Conservation (phyloP, 2,797 vertebrate species). For the Fratercula arctica region DNA sequence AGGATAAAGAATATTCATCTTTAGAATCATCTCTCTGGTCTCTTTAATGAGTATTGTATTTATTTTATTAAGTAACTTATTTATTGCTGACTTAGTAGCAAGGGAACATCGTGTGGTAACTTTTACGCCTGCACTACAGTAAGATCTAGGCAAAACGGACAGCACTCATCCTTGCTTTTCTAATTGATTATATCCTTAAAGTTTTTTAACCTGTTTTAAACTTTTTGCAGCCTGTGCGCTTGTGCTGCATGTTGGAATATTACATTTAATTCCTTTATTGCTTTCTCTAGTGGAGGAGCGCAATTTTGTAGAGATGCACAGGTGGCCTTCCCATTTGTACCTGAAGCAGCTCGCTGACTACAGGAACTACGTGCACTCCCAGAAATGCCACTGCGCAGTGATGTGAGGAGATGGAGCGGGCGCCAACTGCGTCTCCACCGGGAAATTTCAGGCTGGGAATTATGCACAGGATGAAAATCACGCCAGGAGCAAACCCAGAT, state of each 20-base stretch:
- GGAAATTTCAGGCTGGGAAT: not conserved
- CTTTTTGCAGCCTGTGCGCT: not conserved
- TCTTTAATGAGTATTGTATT: not conserved
- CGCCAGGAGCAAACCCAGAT: not conserved
- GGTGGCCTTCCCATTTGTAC: slow-evolving; percentile 93
- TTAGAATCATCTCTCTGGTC: not conserved
- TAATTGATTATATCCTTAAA: not conserved
- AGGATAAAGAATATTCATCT: not conserved
- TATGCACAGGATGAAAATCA: not conserved
- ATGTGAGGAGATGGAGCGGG: slow-evolving; percentile 80
- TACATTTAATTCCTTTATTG: not conserved
- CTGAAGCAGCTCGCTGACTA: slow-evolving; percentile 96
- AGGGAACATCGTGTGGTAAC: fast-evolving
- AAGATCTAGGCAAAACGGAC: not conserved
- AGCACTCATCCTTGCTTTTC: not conserved
- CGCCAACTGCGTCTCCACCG: not conserved
- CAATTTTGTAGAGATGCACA: slow-evolving; percentile 90
- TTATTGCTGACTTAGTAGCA: not conserved
- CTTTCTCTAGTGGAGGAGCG: slow-evolving; percentile 88
- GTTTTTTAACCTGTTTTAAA: not conserved
- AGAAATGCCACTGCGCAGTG: slow-evolving; percentile 88
- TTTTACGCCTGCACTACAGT: not conserved
- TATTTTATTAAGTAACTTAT: not conserved
- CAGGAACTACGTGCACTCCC: slow-evolving; percentile 89
- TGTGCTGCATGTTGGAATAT: not conserved